A percentile compares a stretch with the other conserved stretches of the same genome.
These are phyloP conservation scores for Cuniculus paca DNA, from an alignment of 2,797 vertebrate genomes.

Conservation along the genomic window DNA sequence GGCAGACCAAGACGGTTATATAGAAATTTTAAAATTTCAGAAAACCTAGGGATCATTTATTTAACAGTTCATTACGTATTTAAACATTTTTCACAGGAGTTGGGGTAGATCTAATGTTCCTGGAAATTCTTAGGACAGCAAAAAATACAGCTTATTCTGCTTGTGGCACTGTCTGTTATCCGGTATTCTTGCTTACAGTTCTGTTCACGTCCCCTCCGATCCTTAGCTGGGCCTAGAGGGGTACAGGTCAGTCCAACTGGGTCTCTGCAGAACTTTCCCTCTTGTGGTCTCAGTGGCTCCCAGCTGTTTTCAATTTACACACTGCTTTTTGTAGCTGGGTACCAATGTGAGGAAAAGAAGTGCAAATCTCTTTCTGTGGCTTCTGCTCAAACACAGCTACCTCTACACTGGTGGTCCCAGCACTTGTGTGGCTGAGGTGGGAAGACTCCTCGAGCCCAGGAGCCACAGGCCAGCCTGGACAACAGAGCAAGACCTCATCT, in stretches of 20 bases:
- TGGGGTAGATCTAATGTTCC: conserved; percentile 5
- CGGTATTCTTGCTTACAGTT: neutral
- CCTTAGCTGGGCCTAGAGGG: neutral
- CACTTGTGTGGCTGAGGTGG: neutral
- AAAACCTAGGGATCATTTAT: neutral
- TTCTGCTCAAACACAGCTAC: neutral
- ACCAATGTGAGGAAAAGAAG: conserved; percentile 20
- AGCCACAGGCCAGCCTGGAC: neutral
- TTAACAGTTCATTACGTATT: neutral
- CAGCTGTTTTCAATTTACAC: neutral
- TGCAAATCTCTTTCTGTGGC: neutral
- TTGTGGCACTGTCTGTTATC: neutral
- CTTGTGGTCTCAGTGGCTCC: neutral
- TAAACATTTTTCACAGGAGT: neutral
- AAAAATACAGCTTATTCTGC: neutral
- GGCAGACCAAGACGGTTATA: neutral
- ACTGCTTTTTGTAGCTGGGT: neutral
- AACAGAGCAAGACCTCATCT: neutral
- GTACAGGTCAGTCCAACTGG: neutral
- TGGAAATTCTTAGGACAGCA: neutral
- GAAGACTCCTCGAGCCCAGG: neutral
- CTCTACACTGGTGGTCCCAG: neutral
- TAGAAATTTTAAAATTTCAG: neutral
- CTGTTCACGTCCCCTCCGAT: neutral
- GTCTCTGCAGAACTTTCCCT: neutral